Conservation (phyloP, 2,888 invertebrate genomes). For the Sinhomidia bicolor region DNA sequence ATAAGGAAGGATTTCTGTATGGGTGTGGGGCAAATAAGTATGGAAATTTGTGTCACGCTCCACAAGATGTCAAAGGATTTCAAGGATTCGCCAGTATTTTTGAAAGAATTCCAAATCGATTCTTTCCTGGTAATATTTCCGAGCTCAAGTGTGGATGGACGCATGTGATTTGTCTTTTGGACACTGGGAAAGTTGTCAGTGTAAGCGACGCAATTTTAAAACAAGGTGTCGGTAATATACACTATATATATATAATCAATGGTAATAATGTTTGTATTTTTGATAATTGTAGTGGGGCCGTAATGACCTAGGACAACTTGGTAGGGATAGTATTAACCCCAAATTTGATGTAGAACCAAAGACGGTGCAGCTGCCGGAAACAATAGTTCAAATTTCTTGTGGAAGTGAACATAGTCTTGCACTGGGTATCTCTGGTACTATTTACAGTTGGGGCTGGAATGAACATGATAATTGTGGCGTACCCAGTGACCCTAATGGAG, state of each 20-base stretch:
- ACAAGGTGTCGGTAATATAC: too few relatives aligned
- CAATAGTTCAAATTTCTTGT: conserved; percentile 83
- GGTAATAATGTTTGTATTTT: background rate
- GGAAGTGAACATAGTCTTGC: conserved; percentile 92
- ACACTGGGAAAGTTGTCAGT: conserved; percentile 85
- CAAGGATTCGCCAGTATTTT: conserved; percentile 68
- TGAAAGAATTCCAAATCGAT: conserved; percentile 52
- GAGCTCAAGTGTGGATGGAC: conserved; percentile 89
- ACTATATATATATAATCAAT: too few relatives aligned
- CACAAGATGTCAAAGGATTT: conserved; percentile 75
- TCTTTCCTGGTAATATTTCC: conserved; percentile 83
- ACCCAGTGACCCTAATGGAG: conserved; percentile 81
- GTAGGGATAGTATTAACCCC: conserved; percentile 81
- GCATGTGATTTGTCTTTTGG: conserved; percentile 86
- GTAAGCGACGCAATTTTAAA: too few relatives aligned
- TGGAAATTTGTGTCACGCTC: conserved; percentile 85
- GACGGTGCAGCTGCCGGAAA: conserved; percentile 81
- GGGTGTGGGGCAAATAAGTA: conserved; percentile 93
- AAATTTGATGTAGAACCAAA: conserved; percentile 72
- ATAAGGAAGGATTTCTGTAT: conserved; percentile 85
- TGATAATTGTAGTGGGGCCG: conserved; percentile 87
- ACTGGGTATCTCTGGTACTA: conserved; percentile 84
- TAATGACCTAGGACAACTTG: conserved; percentile 91
- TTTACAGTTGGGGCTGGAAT: conserved; percentile 95
- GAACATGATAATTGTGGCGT: conserved; percentile 92